Percentiles rank a stretch among this genome's conserved stretches.
Conservation (phyloP, 1,140 invertebrate genomes). For the Parapsyche elsis region DNA sequence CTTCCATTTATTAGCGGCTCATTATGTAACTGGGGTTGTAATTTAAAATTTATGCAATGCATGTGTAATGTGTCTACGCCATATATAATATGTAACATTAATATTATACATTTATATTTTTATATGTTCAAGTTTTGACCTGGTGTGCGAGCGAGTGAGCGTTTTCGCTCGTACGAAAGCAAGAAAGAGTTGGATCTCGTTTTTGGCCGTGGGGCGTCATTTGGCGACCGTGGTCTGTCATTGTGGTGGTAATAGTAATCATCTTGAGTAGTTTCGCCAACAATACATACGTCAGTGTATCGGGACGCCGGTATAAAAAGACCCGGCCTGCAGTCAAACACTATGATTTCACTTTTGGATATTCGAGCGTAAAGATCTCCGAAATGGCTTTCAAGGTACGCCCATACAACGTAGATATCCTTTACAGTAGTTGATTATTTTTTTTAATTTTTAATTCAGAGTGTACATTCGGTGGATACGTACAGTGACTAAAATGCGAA, state of each 20-base stretch:
- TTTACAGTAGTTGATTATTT: too few species aligned
- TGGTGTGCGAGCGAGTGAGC: neutral
- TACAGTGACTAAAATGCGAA: too few species aligned
- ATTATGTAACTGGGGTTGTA: neutral
- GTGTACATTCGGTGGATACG: too few species aligned
- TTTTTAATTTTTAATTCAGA: too few species aligned
- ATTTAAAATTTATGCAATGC: neutral
- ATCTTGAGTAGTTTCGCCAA: conserved; percentile 10
- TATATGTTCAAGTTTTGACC: neutral
- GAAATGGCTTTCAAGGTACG: conserved; percentile 11
- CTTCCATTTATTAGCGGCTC: neutral
- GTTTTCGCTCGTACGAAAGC: neutral
- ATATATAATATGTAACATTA: too few species aligned
- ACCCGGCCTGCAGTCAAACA: neutral
- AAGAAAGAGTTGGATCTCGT: neutral
- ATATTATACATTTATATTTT: neutral
- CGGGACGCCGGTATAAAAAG: conserved; percentile 22
- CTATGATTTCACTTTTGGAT: conserved; percentile 7
- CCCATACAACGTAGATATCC: too few species aligned
- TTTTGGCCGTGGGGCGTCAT: conserved; percentile 20
- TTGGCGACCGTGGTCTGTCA: conserved; percentile 4
- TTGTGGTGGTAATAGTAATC: conserved; percentile 13
- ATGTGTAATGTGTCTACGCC: neutral
- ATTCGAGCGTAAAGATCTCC: neutral
- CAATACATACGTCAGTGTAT: neutral